phyloP scores from a whole-genome alignment of 2,113 vertebrate genomes.

The Oostethus manadensis region DNA sequence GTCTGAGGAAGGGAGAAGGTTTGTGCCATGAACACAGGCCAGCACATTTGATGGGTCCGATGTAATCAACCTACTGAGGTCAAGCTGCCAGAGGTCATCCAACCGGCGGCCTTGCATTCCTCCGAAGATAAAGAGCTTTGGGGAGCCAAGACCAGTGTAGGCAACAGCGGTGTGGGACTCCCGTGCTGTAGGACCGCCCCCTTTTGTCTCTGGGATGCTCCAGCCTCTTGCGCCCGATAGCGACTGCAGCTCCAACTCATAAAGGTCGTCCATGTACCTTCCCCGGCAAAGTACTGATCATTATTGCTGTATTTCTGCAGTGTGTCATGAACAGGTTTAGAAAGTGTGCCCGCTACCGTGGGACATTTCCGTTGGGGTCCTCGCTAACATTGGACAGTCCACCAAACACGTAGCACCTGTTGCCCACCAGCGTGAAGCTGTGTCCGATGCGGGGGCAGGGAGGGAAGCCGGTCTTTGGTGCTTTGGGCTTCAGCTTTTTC shows the following conservation, averaged over 20 bases:
- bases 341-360: constrained; percentile 70
- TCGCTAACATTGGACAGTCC: constrained; percentile 90
- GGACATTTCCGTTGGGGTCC: constrained; percentile 89
- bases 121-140: constrained; percentile 91
- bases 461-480: constrained; percentile 76
- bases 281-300: neutral
- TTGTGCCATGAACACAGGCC: no score
- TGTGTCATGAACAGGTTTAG: no score
- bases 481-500: constrained; percentile 92
- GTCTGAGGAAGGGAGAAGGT: constrained; percentile 71
- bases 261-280: constrained; percentile 93
- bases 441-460: constrained; percentile 88
- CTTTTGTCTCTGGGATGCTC: constrained; percentile 87
- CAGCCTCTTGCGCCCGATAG: constrained; percentile 87
- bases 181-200: constrained; percentile 79
- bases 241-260: constrained; percentile 89
- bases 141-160: constrained; percentile 76
- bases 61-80: constrained; percentile 77
- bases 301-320: no score
- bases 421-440: constrained; percentile 84
- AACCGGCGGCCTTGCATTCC: constrained; percentile 91
- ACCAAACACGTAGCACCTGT: constrained; percentile 89
- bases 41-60: no score
- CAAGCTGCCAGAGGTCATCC: constrained; percentile 91
- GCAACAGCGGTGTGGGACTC: constrained; percentile 89